Evolutionary conservation across 2,888 invertebrate species (phyloP), one percentile per base, ranked within the genome.

Genomic region (Nemapogon koenigi): DNA sequence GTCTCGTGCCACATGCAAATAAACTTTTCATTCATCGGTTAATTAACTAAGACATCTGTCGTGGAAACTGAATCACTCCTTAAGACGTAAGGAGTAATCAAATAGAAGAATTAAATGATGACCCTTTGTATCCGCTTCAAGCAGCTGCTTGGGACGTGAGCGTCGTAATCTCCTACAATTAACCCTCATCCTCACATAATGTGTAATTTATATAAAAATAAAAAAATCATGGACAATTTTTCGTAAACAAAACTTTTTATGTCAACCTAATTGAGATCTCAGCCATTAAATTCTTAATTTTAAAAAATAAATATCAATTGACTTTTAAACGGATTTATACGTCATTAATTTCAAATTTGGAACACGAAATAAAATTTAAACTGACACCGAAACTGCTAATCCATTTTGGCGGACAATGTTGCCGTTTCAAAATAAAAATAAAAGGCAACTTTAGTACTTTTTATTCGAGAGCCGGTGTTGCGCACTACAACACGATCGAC

Each of bases 31-130:
- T 72, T 73, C 67, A 67, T 64, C 58, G 25, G 47, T 58, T 75
- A 76, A 76, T 76, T 73, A 62, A 57, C 56, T 51, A 54, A 51
- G 66, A 71, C 78, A 78, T 76, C 76, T 78, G 78, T 70, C 71
- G 62, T 57, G 57, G 55, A 62, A 69, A 66, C 65, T 76, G 76
- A 78, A 72, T 76, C 76, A 76, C 61, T 69, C 64, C 58, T 70
- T 68, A 65, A 66, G 60, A 52, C n/a, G n/a, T n/a, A n/a, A 54
- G 53, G 49, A 46, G 59, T 66, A 64, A 64, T 65, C 68, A 65
- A 66, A 66, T 63, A 66, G 62, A 53, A 59, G 56, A 66, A 61
- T 70, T 70, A 68, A 65, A 59, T 57, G 60, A 57, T 76, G 76
- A 76, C 76, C 76, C 33, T 63, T 63, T 59, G 57, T 65, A 70